Percentiles rank a stretch among this genome's conserved stretches.
These are phyloP conservation scores for Oxycera nigricornis DNA, from an alignment of 2,888 invertebrate genomes.

Conservation along the genomic window DNA sequence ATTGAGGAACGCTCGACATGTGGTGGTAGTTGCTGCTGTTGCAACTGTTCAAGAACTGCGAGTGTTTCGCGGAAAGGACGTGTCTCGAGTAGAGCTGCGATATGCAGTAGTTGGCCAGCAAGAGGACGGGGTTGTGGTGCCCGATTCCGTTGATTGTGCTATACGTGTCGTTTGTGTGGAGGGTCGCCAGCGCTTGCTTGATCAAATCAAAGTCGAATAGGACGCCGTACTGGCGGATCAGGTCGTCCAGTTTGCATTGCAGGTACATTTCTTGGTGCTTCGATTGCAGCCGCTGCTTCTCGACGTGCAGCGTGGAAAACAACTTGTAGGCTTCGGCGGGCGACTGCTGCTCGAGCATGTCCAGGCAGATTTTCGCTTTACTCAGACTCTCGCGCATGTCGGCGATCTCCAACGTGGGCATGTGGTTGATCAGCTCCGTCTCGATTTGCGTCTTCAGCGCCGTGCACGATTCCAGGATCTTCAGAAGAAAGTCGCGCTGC, in stretches of 20 bases:
- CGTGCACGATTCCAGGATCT: conserved; percentile 76
- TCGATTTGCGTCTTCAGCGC: conserved; percentile 78
- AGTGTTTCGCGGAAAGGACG: conserved; percentile 61
- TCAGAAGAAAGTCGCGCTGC: conserved; percentile 75
- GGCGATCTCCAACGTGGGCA: conserved; percentile 70
- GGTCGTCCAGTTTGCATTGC: conserved; percentile 75
- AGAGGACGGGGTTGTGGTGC: conserved; percentile 73
- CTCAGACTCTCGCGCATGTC: conserved; percentile 71
- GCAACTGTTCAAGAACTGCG: conserved; percentile 66
- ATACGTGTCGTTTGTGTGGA: conserved; percentile 65
- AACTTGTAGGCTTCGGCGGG: conserved; percentile 69
- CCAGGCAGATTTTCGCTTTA: conserved; percentile 68
- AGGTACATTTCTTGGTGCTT: conserved; percentile 76
- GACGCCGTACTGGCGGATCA: conserved; percentile 71
- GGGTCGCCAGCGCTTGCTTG: conserved; percentile 71
- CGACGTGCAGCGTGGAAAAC: conserved; percentile 68
- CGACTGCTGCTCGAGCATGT: conserved; percentile 65
- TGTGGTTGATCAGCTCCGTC: conserved; percentile 74
- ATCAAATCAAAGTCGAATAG: conserved; percentile 73
- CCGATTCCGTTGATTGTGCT: conserved; percentile 52
- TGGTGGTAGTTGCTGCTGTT: conserved; percentile 54
- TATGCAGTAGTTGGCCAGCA: conserved; percentile 80
- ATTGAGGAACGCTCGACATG: conserved; percentile 48
- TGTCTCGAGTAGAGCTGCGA: conserved; percentile 74
- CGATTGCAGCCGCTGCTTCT: conserved; percentile 72